Evolutionary conservation across 2,113 vertebrate genomes (phyloP).

Genomic region (Coracopsis vasa): DNA sequence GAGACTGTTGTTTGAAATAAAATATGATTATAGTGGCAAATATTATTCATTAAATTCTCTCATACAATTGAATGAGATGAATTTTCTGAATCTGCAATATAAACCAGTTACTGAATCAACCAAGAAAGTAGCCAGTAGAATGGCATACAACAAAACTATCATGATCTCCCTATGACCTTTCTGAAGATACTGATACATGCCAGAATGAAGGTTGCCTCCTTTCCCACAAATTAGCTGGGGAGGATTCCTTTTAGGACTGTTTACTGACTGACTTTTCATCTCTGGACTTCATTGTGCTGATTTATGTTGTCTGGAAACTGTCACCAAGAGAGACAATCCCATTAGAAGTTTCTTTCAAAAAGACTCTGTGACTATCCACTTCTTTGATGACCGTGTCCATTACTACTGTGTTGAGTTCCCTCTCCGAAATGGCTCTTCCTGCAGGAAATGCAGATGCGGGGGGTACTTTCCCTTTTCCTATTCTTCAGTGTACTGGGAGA

Average conservation of each 20-base stretch:
- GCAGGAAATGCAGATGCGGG: neutral
- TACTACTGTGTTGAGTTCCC: neutral
- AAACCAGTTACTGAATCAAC: neutral
- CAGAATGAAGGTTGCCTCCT: neutral
- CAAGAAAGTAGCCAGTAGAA: neutral
- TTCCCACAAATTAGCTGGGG: neutral
- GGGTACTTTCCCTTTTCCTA: neutral
- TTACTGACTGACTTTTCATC: neutral
- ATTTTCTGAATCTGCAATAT: neutral
- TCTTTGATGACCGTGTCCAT: neutral
- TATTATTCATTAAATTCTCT: neutral
- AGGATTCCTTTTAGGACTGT: neutral
- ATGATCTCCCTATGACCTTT: neutral
- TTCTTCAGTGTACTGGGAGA: neutral
- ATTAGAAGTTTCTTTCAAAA: neutral
- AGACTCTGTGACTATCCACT: neutral
- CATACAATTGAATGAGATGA: neutral
- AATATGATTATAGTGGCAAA: neutral
- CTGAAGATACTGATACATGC: neutral
- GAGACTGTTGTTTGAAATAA: neutral
- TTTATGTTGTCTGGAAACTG: conserved; percentile 5
- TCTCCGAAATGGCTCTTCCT: neutral
- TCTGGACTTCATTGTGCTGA: neutral
- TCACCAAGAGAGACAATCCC: neutral
- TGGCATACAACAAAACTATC: neutral